Base-by-base conservation (phyloP, 1,140 invertebrate genomes). In the Hypsibius dujardini region DNA sequence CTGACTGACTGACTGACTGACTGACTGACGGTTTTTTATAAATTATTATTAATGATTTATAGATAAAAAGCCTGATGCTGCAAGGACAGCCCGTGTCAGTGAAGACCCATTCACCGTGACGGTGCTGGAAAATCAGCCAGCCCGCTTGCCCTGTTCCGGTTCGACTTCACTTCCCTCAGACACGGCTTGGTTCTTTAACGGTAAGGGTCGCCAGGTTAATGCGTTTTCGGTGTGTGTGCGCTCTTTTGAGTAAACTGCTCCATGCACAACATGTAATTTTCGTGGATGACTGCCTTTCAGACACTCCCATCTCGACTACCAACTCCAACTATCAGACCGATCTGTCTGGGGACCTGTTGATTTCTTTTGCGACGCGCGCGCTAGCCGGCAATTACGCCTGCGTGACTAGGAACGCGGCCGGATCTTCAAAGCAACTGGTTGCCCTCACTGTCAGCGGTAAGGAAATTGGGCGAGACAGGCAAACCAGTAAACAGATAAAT, bases 51-150 rank as follows among this genome's bases (percentile, higher is more conserved):
- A n/a, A n/a, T n/a, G n/a, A n/a, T n/a, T n/a, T n/a, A n/a, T n/a
- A n/a, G n/a, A n/a, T n/a, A n/a, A n/a, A n/a, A n/a, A n/a, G n/a
- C n/a, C n/a, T n/a, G n/a, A n/a, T n/a, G n/a, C n/a, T n/a, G n/a
- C n/a, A n/a, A n/a, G n/a, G n/a, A n/a, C n/a, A n/a, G n/a, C n/a
- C n/a, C n/a, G n/a, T n/a, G n/a, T n/a, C n/a, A n/a, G n/a, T n/a
- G n/a, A n/a, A n/a, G n/a, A n/a, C n/a, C 93, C 92, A 1, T 81
- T 86, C 77, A 93, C 95, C 83, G 79, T 87, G 28, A 95, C 91
- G 1, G 87, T 93, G 72, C 80, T 94, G 72, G 92, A 94, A 80
- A 90, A 90, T 40, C 90, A 91, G 79, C 90, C 94, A 81, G 90
- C 88, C 47, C 88, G 87, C 40, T 84, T 96, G 71, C 84, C 82